Conservation (phyloP, 2,113 vertebrate species). For the Rhinichthys klamathensis region DNA sequence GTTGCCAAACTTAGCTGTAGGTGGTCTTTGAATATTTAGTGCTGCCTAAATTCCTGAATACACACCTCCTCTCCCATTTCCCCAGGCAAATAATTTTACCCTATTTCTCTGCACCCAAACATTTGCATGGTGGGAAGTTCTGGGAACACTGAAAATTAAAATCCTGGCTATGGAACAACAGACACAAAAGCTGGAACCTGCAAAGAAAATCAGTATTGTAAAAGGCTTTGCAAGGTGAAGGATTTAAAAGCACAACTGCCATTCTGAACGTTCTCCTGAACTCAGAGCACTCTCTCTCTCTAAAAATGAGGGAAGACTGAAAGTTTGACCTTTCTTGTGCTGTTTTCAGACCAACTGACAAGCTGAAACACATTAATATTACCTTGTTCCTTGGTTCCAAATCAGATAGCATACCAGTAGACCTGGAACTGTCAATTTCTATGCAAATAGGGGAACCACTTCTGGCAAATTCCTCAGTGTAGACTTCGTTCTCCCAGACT, state of each 20-base stretch:
- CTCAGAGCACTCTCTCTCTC: background rate
- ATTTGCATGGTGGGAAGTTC: background rate
- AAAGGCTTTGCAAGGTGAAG: constrained; percentile 59
- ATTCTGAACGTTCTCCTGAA: background rate
- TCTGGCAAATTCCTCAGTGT: constrained; percentile 31
- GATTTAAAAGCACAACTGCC: constrained; percentile 11
- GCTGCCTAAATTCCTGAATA: constrained; percentile 35
- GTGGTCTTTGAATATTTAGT: constrained; percentile 51
- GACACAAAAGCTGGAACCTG: constrained; percentile 55
- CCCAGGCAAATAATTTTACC: background rate
- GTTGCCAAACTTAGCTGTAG: constrained; percentile 36
- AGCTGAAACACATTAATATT: constrained; percentile 34
- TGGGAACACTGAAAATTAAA: constrained; percentile 1
- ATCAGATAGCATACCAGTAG: constrained; percentile 43
- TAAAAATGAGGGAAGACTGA: constrained; percentile 24
- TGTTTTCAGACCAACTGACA: constrained; percentile 40
- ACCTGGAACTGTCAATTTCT: constrained; percentile 56
- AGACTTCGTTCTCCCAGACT: constrained; percentile 26
- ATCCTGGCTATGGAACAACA: constrained; percentile 35
- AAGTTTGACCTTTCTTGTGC: constrained; percentile 48
- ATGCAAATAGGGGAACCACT: constrained; percentile 52
- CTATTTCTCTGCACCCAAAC: constrained; percentile 13
- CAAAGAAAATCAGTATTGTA: constrained; percentile 67
- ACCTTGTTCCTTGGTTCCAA: constrained; percentile 18
- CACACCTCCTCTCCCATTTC: background rate